Evolutionary conservation across 2,113 vertebrate species (phyloP).

Genomic region (Gymnorhina tibicen): DNA sequence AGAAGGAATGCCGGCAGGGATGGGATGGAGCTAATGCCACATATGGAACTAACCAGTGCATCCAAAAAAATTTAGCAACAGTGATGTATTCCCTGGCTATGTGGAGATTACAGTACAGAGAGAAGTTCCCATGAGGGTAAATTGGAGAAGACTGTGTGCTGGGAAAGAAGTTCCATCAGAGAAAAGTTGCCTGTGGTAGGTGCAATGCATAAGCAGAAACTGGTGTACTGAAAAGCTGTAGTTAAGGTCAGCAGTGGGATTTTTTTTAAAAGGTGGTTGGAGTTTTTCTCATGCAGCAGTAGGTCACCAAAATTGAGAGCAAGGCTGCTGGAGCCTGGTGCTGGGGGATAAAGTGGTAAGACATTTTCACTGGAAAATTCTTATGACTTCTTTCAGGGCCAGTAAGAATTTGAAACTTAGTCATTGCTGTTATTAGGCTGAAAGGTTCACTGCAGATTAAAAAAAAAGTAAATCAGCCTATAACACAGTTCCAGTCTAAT

Average conservation of each 20-base stretch:
- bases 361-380: not conserved
- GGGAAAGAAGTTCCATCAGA: not conserved
- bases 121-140: not conserved
- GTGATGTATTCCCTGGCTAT: not conserved
- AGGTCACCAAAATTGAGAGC: not conserved
- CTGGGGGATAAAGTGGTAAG: not conserved
- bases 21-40: not conserved
- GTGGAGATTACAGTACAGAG: not conserved
- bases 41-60: not conserved
- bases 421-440: not conserved
- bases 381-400: not conserved
- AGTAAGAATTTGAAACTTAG: not conserved
- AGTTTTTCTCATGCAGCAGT: not conserved
- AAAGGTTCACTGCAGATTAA: not conserved
- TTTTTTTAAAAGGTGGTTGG: not conserved
- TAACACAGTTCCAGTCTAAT: not conserved
- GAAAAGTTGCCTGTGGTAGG: not conserved
- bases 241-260: not conserved
- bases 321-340: not conserved
- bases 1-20: not conserved
- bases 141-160: not conserved
- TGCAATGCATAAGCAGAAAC: not conserved
- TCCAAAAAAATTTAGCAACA: not conserved
- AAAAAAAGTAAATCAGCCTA: not conserved
- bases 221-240: not conserved